Conservation (phyloP, 2,888 invertebrate species). For the Agrenia bidenticulata region DNA sequence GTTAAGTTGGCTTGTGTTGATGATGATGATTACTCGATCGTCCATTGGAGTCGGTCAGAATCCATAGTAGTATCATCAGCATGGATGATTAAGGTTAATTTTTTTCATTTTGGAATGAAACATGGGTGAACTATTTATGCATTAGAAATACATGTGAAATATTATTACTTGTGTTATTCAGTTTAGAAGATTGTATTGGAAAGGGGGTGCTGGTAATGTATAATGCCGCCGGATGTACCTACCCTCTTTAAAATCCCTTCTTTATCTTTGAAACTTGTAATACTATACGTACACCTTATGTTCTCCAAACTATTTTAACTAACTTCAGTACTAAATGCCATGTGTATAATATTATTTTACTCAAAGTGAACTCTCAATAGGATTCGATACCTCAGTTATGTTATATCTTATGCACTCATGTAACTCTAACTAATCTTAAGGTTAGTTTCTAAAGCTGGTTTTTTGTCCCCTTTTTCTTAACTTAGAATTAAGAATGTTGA, state of each 20-base stretch:
- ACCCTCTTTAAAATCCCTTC: constrained; percentile 7
- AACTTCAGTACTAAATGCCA: not conserved
- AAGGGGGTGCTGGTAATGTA: not conserved
- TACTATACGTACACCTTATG: constrained; percentile 5
- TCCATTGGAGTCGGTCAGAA: no score
- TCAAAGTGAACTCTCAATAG: no score
- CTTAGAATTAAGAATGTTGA: constrained; percentile 2
- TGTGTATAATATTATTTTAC: no score
- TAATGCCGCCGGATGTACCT: constrained; percentile 14
- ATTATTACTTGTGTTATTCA: no score
- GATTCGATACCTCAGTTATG: not conserved
- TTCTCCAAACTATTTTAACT: constrained; percentile 5
- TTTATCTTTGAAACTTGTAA: constrained; percentile 2
- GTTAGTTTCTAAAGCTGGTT: not conserved
- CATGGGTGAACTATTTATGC: no score
- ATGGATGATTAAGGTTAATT: no score
- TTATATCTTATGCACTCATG: not conserved
- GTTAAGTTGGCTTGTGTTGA: no score
- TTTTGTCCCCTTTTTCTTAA: constrained; percentile 11
- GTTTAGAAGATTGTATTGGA: no score
- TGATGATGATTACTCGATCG: no score
- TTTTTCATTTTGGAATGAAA: no score
- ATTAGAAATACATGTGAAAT: no score
- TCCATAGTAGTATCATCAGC: no score
- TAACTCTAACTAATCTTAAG: not conserved